These are phyloP conservation scores for Ondatra zibethicus DNA, from an alignment of 2,113 vertebrate genomes.

Conservation along the genomic window DNA sequence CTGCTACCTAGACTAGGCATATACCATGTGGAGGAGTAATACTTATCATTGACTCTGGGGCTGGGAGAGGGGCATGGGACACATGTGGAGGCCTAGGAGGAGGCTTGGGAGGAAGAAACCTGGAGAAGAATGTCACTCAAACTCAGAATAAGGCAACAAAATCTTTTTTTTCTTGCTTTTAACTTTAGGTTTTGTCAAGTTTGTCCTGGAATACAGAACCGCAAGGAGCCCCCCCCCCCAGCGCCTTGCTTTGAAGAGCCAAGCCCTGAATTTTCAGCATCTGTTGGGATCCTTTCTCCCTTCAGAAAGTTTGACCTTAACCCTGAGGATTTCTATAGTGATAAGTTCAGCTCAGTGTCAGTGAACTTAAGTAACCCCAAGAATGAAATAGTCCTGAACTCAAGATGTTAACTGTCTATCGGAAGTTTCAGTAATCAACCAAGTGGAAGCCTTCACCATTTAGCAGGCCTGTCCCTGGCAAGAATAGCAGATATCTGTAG, in stretches of 20 bases:
- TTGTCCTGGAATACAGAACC: neutral
- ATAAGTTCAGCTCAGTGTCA: neutral
- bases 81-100: neutral
- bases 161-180: neutral
- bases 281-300: neutral
- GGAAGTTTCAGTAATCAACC: slow-evolving; percentile 21
- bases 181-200: neutral
- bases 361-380: neutral
- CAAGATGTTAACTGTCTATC: slow-evolving; percentile 17
- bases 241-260: neutral
- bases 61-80: neutral
- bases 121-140: neutral
- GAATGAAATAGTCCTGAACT: slow-evolving; percentile 15
- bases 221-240: neutral
- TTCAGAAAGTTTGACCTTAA: slow-evolving; percentile 22
- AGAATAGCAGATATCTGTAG: slow-evolving; percentile 32
- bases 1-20: neutral
- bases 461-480: slow-evolving; percentile 16
- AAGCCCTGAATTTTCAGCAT: neutral
- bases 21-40: neutral
- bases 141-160: slow-evolving; percentile 3
- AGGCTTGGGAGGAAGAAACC: neutral
- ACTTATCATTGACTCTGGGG: neutral
- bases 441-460: slow-evolving; percentile 11
- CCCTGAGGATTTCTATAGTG: neutral